A percentile compares a stretch with the other conserved stretches of the same genome.
Evolutionary conservation across 2,888 invertebrate species (phyloP).

Genomic region (Morpho achilles): DNA sequence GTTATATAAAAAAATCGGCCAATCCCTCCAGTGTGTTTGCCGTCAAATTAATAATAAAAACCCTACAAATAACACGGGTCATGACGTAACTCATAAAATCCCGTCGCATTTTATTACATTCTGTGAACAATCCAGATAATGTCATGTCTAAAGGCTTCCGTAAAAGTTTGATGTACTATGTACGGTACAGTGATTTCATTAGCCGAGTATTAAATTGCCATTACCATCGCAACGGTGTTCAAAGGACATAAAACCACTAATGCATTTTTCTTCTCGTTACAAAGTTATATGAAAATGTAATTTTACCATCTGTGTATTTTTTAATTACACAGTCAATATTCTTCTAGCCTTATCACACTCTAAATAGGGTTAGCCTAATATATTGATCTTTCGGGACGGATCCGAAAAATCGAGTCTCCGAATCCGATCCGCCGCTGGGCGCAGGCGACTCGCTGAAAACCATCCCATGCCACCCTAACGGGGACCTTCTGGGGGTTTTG

Average conservation of each 20-base stretch:
- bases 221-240: conserved; percentile 24
- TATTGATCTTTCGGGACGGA: no score
- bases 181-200: conserved; percentile 35
- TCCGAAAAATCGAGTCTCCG: no score
- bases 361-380: no score
- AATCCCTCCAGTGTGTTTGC: conserved; percentile 32
- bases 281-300: no score
- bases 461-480: no score
- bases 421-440: no score
- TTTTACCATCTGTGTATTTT: no score
- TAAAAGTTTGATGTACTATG: conserved; percentile 51
- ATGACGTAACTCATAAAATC: conserved; percentile 58
- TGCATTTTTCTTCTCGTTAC: no score
- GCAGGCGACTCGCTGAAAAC: no score
- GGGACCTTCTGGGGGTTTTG: no score
- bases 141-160: conserved; percentile 41
- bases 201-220: conserved; percentile 30
- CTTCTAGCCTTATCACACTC: no score
- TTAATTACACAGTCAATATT: no score
- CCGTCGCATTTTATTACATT: conserved; percentile 53
- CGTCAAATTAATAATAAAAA: conserved; percentile 54
- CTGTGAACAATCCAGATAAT: conserved; percentile 55
- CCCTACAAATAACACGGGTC: conserved; percentile 29
- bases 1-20: conserved; percentile 12
- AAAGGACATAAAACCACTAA: neutral